Evolutionary conservation across 2,888 invertebrate genomes (phyloP).

Genomic region (Zootermopsis nevadensis): DNA sequence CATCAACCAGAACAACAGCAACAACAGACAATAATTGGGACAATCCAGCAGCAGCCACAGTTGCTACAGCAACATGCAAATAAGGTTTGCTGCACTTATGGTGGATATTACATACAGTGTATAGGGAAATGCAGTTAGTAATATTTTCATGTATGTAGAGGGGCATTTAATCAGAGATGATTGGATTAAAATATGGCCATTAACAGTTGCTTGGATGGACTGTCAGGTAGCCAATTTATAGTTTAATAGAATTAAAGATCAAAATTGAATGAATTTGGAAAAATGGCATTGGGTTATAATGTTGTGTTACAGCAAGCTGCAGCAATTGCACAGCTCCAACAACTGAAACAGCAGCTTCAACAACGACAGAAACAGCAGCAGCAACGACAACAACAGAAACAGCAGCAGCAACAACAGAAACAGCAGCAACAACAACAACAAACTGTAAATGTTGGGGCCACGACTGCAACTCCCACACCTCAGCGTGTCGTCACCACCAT

Average conservation of each 20-base stretch:
- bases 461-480: not conserved
- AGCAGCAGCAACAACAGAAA: conserved; percentile 52
- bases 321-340: conserved; percentile 57
- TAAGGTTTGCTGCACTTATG: conserved; percentile 15
- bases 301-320: conserved; percentile 53
- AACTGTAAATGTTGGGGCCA: not conserved
- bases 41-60: conserved; percentile 53
- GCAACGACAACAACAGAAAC: conserved; percentile 54
- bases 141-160: too few species aligned
- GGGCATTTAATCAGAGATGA: too few species aligned
- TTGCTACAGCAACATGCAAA: conserved; percentile 55
- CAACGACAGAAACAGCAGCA: conserved; percentile 55
- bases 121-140: too few species aligned
- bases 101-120: too few species aligned
- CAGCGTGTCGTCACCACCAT: conserved; percentile 50
- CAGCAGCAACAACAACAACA: conserved; percentile 51
- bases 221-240: too few species aligned
- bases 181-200: too few species aligned
- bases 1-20: conserved; percentile 51
- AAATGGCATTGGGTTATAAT: too few species aligned
- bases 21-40: conserved; percentile 46
- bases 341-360: conserved; percentile 51
- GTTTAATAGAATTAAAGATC: too few species aligned
- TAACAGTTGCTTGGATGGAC: too few species aligned
- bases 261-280: too few species aligned